Base-by-base conservation (phyloP, 1,140 invertebrate genomes). In the Polypedilum pembai region DNA sequence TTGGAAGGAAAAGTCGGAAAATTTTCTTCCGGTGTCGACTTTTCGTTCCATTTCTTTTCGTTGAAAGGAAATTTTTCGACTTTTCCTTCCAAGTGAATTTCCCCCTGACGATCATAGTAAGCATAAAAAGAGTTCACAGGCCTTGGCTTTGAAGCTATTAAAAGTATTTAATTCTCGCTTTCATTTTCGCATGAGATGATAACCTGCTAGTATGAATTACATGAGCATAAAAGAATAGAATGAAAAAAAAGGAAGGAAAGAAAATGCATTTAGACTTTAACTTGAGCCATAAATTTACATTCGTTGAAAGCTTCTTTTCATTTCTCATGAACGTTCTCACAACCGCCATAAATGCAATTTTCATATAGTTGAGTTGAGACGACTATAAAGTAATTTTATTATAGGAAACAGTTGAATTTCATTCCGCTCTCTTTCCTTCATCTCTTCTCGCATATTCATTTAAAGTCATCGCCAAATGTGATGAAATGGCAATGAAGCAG, bases 281-380 rank as follows among this genome's bases (percentile, higher is more conserved):
- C 45, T 56, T 56, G 7, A 56, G 45, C 45, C 45, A 56, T 56
- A 56, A 56, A 56, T 56, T 56, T 56, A 56, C 45, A 56, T 56
- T 56, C 45, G 45, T 56, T 56, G 45, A 56, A 56, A 56, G 45
- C 45, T 56, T 56, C n/a, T 56, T 8, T 15, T 15, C n/a, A n/a
- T 4, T 56, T 56, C 41, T 45, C 8, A 8, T 15, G 8, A 45
- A n/a, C n/a, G n/a, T 56, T 56, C n/a, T 56, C 45, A 56, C 41
- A 56, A 56, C 45, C n/a, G 45, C 45, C 24, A 56, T n/a, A 56
- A 45, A 56, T 4, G 12, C 12, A 12, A 56, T 56, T 56, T 56
- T 56, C 12, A 15, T 56, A 45, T 15, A 56, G n/a, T 33, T 33
- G 24, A 33, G 24, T 33, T 33, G n/a, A 56, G 12, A 56, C n/a